Base-by-base conservation (phyloP, 2,888 invertebrate species). In the Theretra japonica region DNA sequence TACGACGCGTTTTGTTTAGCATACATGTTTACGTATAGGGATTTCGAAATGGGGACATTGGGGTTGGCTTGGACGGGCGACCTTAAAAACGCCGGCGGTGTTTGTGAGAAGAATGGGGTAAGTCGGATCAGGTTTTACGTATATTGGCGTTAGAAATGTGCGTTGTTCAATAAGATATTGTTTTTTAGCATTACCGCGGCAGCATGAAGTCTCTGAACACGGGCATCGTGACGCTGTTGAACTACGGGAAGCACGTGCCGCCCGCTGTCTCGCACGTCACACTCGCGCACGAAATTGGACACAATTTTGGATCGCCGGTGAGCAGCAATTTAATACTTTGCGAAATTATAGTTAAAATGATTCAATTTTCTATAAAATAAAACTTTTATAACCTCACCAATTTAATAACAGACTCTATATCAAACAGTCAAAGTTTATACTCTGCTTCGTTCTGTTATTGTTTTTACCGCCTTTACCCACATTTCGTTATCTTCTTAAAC, bases 21-120 rank as follows among this genome's bases (percentile, higher is more conserved):
- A 71, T 99, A 99, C 93, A 98, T 99, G 97, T 99, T 99, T 90
- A 99, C 99, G 23, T 99, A 99, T 90, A 95, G 99, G 70, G 98
- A 98, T 90, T 98, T 98, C 85, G 98, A 98, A 91, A 98, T 98
- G 96, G 98, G 98, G 53, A 98, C 98, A 6, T 94, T 99, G 75
- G 99, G 99, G 11, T 94, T 99, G 74, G 99, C 99, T 7, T 99
- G 99, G 99, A 99, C 99, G 0, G 98, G 98, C 0, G 98, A 98
- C 91, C 95, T 98, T 59, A 98, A 98, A 89, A 98, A 98, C 88
- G 98, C 99, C 33, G 99, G 99, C 11, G 99, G 99, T 48, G 99
- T 99, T 76, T 99, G 99, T 91, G 99, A 99, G 90, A 98, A 98
- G 88, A 98, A 98, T 91, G 98, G 98, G 93, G 98, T 98, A 95